These are phyloP conservation scores for Caenorhabditis sp. DNA, from an alignment of 2,888 invertebrate genomes.

Conservation along the genomic window DNA sequence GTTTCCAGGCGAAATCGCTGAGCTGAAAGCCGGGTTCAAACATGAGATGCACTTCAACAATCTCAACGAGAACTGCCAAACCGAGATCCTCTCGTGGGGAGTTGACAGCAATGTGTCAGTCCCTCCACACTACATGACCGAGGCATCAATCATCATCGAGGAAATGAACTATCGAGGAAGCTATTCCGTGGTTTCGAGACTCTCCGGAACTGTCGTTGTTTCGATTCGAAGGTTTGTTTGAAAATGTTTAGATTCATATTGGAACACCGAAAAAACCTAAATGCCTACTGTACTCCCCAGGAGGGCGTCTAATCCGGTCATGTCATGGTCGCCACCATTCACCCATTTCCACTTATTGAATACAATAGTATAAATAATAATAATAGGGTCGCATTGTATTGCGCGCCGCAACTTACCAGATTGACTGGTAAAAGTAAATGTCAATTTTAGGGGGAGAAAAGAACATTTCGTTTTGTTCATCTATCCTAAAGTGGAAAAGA, in stretches of 20 bases:
- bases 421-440: slow-evolving; percentile 51
- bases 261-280: not conserved
- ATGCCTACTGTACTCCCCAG: not conserved
- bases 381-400: slow-evolving; percentile 38
- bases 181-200: slow-evolving; percentile 83
- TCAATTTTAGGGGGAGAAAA: slow-evolving; percentile 44
- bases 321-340: slow-evolving; percentile 25
- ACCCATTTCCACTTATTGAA: slow-evolving; percentile 29
- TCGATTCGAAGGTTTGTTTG: slow-evolving; percentile 75
- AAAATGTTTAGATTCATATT: not conserved
- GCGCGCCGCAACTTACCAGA: slow-evolving; percentile 36
- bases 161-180: slow-evolving; percentile 84
- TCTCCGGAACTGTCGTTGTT: slow-evolving; percentile 79
- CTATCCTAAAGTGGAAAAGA: not conserved
- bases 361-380: slow-evolving; percentile 46
- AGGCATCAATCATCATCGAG: slow-evolving; percentile 84
- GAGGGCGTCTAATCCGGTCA: slow-evolving; percentile 58
- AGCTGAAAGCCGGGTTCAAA: slow-evolving; percentile 84
- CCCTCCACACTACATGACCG: slow-evolving; percentile 83
- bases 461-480: slow-evolving; percentile 29
- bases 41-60: slow-evolving; percentile 84
- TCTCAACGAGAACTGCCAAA: slow-evolving; percentile 83
- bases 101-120: slow-evolving; percentile 85
- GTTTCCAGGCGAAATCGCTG: slow-evolving; percentile 83
- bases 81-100: slow-evolving; percentile 85